Percentiles rank a stretch among this genome's conserved stretches.
These are phyloP conservation scores for Phymanthus crucifer DNA, from an alignment of 92 coral and sea anemone genomes.

Conservation along the genomic window DNA sequence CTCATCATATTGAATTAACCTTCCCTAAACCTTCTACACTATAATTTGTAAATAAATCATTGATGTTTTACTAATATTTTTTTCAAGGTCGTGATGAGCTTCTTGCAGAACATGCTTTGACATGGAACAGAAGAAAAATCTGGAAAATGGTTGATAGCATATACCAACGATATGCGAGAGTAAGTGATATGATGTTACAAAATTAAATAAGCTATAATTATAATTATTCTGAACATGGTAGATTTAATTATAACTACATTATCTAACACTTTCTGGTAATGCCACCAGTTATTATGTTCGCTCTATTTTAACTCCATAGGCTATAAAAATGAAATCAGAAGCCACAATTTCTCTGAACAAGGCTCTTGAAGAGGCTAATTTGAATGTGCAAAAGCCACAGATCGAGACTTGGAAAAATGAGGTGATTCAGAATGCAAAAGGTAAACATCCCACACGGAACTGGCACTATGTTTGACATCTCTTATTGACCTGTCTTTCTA, in stretches of 20 bases:
- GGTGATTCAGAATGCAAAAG: conserved; percentile 38
- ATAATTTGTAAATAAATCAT: not conserved
- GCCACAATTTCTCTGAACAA: conserved; percentile 6
- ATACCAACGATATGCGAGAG: conserved; percentile 40
- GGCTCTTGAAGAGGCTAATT: conserved; percentile 10
- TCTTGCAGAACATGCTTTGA: conserved; percentile 51
- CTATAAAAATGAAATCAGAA: conserved; percentile 29
- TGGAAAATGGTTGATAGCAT: conserved; percentile 30
- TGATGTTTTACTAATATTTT: not conserved
- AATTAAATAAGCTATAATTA: not conserved
- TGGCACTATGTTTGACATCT: not conserved
- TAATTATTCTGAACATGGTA: not conserved
- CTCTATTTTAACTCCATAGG: conserved; percentile 11
- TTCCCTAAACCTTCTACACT: not conserved
- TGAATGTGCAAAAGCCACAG: conserved; percentile 13
- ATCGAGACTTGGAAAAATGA: conserved; percentile 29
- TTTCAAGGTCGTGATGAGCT: conserved; percentile 52
- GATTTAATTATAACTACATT: not conserved
- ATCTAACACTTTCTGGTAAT: not conserved
- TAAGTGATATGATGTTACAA: conserved; percentile 1
- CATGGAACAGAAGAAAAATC: conserved; percentile 56
- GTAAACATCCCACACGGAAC: conserved; percentile 6
- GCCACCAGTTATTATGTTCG: not conserved
- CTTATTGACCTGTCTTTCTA: not conserved
- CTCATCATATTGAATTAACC: too few species aligned